Base-by-base conservation (phyloP, 2,113 vertebrate genomes). In the Campylomormyrus numenius region DNA sequence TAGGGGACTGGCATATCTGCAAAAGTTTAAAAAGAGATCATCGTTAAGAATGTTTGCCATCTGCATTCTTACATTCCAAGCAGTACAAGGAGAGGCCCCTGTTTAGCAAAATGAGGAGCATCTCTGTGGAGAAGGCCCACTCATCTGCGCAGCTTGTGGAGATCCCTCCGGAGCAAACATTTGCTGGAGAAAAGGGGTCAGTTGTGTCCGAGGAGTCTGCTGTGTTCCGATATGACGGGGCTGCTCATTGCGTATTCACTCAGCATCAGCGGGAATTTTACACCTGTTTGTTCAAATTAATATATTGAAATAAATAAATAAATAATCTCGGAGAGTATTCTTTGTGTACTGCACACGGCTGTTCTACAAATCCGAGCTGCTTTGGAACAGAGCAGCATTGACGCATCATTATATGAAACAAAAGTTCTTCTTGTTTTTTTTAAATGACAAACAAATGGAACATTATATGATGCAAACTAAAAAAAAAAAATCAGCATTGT, bases 241-340 rank as follows among this genome's bases (percentile, higher is more conserved):
- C 9, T 88, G 53, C 45, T 88, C 87, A n/a, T 46, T 46, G 13
- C 35, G 46, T 0, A 45, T 62, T 62, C 52, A 66, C 39, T 66
- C 58, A 24, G 21, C 53, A 45, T 88, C 56, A 27, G 8, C 8
- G 19, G 35, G 17, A 66, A 88, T 66, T 66, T 62, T 27, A 88
- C 52, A 88, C 53, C 87, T 66, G 87, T 88, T n/a, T 88, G 52
- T 88, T 62, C 87, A 42, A 50, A 88, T 66, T 88, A 88, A 88
- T 62, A 46, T 88, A n/a, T 62, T 5, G 3, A 45, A 62, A 31
- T 62, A 56, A 15, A n/a, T 87, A 88, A 88, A 56, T 62, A 39
- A 42, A 42, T 80, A 3, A 19, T 10, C n/a, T 39, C 19, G 10
- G 49, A n/a, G 50, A 88, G 19, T 42, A 46, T 45, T 7, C 15